phyloP scores from a whole-genome alignment of 2,888 invertebrate genomes.

The Lasioglossum marginatum region DNA sequence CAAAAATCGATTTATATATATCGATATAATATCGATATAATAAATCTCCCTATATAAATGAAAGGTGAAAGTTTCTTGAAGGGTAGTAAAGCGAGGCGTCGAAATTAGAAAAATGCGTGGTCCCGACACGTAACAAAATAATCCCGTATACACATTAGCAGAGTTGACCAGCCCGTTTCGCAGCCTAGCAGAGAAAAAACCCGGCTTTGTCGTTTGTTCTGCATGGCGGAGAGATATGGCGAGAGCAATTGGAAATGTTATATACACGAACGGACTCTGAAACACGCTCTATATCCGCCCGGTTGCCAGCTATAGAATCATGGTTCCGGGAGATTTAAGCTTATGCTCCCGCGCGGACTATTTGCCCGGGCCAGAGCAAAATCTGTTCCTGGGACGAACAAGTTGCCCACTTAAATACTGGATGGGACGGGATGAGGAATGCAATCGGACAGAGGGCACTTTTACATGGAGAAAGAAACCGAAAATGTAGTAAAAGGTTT shows the following conservation, averaged over 20 bases:
- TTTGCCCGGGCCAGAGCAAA: slow-evolving; percentile 2
- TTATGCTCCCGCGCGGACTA: slow-evolving; percentile 1
- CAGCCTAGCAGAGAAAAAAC: neutral
- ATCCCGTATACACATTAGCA: neutral
- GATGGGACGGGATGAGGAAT: slow-evolving; percentile 13
- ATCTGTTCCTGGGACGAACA: slow-evolving; percentile 13
- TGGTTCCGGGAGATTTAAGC: slow-evolving; percentile 10
- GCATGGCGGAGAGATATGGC: neutral
- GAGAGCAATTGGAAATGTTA: neutral
- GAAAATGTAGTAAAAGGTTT: neutral
- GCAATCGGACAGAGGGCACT: slow-evolving; percentile 1
- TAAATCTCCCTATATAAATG: neutral
- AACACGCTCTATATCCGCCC: neutral
- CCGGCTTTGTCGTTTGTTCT: neutral
- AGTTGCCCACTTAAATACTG: slow-evolving; percentile 17
- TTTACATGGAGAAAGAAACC: slow-evolving; percentile 6
- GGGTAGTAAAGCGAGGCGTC: neutral
- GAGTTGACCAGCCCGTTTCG: neutral
- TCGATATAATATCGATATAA: too few relatives aligned
- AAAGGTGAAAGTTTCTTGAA: neutral
- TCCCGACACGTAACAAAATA: neutral
- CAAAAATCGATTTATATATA: too few relatives aligned
- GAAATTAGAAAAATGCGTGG: neutral
- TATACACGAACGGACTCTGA: neutral
- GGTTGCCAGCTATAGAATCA: neutral